Conservation (phyloP, 2,113 vertebrate species). For the Ciconia stormi region DNA sequence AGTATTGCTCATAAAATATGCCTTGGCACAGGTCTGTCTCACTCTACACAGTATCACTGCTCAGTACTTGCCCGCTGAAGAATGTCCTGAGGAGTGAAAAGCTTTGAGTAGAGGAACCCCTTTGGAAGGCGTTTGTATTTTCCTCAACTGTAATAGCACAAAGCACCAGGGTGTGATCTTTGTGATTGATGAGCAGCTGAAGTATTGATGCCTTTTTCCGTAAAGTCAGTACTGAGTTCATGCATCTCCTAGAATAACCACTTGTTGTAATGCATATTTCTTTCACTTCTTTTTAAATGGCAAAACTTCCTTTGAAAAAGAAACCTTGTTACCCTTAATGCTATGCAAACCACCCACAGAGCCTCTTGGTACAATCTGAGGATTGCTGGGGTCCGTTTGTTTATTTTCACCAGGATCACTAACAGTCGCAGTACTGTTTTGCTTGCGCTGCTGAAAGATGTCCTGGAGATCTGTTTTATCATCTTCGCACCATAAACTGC, state of each 20-base stretch:
- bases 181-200: slow-evolving; percentile 31
- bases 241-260: background rate
- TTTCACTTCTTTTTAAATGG: background rate
- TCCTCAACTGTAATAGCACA: background rate
- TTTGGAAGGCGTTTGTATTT: background rate
- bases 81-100: background rate
- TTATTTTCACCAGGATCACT: slow-evolving; percentile 34
- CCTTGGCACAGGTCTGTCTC: background rate
- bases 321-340: background rate
- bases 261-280: background rate
- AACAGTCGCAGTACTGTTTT: background rate
- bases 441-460: slow-evolving; percentile 2
- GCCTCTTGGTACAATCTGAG: background rate
- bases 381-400: background rate
- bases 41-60: background rate
- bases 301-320: slow-evolving; percentile 14
- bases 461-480: slow-evolving; percentile 56
- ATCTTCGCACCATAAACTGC: background rate
- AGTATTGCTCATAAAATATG: background rate
- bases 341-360: slow-evolving; percentile 51
- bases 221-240: background rate
- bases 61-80: background rate
- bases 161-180: slow-evolving; percentile 4
- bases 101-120: background rate
- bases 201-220: slow-evolving; percentile 35